These are phyloP conservation scores for Silvanus unidentatus DNA, from an alignment of 2,888 invertebrate species.

Conservation along the genomic window DNA sequence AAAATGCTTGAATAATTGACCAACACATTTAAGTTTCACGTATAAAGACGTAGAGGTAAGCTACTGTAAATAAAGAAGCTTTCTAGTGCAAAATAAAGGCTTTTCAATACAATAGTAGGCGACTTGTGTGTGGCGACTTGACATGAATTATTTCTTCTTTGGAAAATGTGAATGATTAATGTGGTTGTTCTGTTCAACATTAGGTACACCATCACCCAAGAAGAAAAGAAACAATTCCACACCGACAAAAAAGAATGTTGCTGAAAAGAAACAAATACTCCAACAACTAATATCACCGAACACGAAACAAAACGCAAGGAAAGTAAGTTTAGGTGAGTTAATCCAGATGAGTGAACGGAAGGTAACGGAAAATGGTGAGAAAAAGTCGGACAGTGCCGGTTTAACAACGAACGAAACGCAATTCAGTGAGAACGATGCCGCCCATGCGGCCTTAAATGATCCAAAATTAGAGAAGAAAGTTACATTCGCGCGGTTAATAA, in stretches of 20 bases:
- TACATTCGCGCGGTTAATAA: conserved; percentile 67
- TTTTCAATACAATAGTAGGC: conserved; percentile 15
- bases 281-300: conserved; percentile 67
- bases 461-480: conserved; percentile 73
- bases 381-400: conserved; percentile 45
- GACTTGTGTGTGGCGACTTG: conserved; percentile 1
- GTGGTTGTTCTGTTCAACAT: too few relatives aligned
- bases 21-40: too few relatives aligned
- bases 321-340: conserved; percentile 66
- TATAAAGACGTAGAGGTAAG: too few relatives aligned
- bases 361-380: conserved; percentile 36
- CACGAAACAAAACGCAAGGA: conserved; percentile 56
- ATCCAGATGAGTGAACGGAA: conserved; percentile 66
- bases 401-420: conserved; percentile 57
- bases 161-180: too few relatives aligned
- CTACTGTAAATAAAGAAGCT: too few relatives aligned
- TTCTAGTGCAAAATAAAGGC: too few relatives aligned
- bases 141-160: too few relatives aligned
- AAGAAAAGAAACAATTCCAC: conserved; percentile 76
- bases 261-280: conserved; percentile 72
- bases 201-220: conserved; percentile 72
- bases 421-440: conserved; percentile 45
- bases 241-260: conserved; percentile 65
- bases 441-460: conserved; percentile 56
- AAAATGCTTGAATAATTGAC: too few relatives aligned